phyloP scores from a whole-genome alignment of 1,140 invertebrate species.

The Pseudomyrmex cubaensis region DNA sequence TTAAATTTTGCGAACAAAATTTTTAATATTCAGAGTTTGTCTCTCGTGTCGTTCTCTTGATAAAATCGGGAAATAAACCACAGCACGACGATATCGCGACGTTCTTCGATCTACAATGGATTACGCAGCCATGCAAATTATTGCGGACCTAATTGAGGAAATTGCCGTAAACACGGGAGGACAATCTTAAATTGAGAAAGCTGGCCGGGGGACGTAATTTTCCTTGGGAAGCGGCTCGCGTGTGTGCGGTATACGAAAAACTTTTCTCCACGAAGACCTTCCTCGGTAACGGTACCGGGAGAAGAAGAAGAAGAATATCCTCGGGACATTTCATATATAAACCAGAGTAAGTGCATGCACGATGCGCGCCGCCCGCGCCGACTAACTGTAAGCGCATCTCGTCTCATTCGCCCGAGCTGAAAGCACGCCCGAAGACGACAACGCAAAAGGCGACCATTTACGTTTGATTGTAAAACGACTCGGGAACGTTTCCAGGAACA shows the following conservation, averaged over 20 bases:
- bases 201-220: slow-evolving; percentile 43
- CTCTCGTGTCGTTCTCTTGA: not conserved
- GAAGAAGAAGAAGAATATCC: not conserved
- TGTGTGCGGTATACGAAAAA: slow-evolving; percentile 29
- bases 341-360: slow-evolving; percentile 55
- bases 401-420: slow-evolving; percentile 19
- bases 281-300: slow-evolving; percentile 59
- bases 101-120: not conserved
- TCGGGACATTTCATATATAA: slow-evolving; percentile 61
- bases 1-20: too few relatives aligned
- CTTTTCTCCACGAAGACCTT: slow-evolving; percentile 27
- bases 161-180: slow-evolving; percentile 34
- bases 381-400: slow-evolving; percentile 64
- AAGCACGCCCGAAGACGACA: slow-evolving; percentile 30
- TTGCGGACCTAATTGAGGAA: slow-evolving; percentile 32
- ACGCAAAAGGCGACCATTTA: slow-evolving; percentile 40
- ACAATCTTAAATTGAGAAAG: slow-evolving; percentile 45
- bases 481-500: slow-evolving; percentile 27
- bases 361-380: slow-evolving; percentile 59
- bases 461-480: not conserved
- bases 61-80: not conserved
- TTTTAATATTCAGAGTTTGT: too few relatives aligned
- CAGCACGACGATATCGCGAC: not conserved
- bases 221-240: slow-evolving; percentile 52
- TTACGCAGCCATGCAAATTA: slow-evolving; percentile 19